Percentiles rank a stretch among this genome's conserved stretches.
Evolutionary conservation across 2,888 invertebrate species (phyloP).

Genomic region (Corbicula japonica): DNA sequence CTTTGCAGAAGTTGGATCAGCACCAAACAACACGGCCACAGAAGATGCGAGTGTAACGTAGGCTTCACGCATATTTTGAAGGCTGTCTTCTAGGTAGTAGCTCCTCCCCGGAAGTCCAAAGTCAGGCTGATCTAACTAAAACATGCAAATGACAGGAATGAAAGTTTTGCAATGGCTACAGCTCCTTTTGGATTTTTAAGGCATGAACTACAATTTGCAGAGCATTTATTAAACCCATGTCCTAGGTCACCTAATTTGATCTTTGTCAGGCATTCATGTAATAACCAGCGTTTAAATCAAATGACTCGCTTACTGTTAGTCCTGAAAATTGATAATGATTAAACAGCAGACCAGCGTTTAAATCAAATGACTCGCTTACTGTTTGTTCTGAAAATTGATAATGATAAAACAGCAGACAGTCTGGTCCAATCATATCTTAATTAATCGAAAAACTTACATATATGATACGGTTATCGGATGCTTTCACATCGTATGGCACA

Average conservation of each 20-base stretch:
- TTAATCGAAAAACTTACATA: constrained; percentile 89
- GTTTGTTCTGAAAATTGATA: background rate
- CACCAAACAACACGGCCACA: constrained; percentile 94
- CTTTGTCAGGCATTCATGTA: background rate
- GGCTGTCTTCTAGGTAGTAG: constrained; percentile 87
- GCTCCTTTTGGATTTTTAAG: background rate
- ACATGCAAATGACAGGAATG: constrained; percentile 1
- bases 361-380: background rate
- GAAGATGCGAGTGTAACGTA: constrained; percentile 95
- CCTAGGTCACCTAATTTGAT: background rate
- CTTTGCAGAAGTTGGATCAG: constrained; percentile 90
- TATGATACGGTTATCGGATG: constrained; percentile 94
- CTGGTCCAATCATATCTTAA: background rate
- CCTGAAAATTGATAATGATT: too few species aligned
- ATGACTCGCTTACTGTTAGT: background rate
- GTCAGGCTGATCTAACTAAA: constrained; percentile 95
- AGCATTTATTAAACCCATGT: background rate
- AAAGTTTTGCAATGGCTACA: background rate
- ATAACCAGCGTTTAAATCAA: background rate
- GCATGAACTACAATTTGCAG: background rate
- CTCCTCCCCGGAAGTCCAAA: constrained; percentile 92
- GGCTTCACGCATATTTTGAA: constrained; percentile 91
- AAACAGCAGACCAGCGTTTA: background rate
- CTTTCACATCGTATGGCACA: constrained; percentile 95
- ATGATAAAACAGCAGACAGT: background rate